A percentile compares a stretch with the other conserved stretches of the same genome.
These are phyloP conservation scores for Drosophila pectinifera DNA, from an alignment of 1,140 invertebrate species.

Conservation along the genomic window DNA sequence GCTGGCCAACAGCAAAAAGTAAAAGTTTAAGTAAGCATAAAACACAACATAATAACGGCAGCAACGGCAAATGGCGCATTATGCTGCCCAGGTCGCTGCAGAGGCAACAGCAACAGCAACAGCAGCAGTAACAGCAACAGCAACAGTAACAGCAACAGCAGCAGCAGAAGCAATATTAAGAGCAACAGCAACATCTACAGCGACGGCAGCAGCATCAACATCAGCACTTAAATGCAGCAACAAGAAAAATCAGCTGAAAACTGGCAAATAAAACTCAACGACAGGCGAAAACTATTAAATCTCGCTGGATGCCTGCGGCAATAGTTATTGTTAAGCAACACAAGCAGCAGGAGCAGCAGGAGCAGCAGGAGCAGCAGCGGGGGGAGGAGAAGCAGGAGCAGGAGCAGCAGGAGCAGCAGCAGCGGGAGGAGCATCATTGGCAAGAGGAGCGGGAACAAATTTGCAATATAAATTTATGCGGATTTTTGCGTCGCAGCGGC, in stretches of 20 bases:
- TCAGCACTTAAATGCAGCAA: slow-evolving; percentile 59
- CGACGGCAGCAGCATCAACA: slow-evolving; percentile 24
- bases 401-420: slow-evolving; percentile 21
- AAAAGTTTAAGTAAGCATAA: slow-evolving; percentile 46
- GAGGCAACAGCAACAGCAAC: slow-evolving; percentile 19
- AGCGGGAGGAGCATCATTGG: slow-evolving; percentile 5
- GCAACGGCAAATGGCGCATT: slow-evolving; percentile 45
- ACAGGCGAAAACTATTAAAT: slow-evolving; percentile 62
- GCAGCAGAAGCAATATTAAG: slow-evolving; percentile 2
- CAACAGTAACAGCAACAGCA: too few relatives aligned
- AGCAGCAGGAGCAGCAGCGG: too few relatives aligned
- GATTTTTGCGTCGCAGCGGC: slow-evolving; percentile 52
- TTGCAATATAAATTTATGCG: slow-evolving; percentile 67
- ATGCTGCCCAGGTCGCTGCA: slow-evolving; percentile 39
- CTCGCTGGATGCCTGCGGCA: slow-evolving; percentile 71
- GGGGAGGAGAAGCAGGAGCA: too few relatives aligned
- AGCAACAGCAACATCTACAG: slow-evolving; percentile 14
- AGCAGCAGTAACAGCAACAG: not conserved
- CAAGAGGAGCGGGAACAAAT: slow-evolving; percentile 40
- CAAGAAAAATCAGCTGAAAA: slow-evolving; percentile 57
- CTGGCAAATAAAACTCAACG: slow-evolving; percentile 60
- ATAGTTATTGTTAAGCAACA: slow-evolving; percentile 65
- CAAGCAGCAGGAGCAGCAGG: slow-evolving; percentile 37
- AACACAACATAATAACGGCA: slow-evolving; percentile 33
- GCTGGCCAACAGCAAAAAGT: slow-evolving; percentile 18